These are phyloP conservation scores for Bos javanicus DNA, from an alignment of 2,113 vertebrate species.

Conservation along the genomic window DNA sequence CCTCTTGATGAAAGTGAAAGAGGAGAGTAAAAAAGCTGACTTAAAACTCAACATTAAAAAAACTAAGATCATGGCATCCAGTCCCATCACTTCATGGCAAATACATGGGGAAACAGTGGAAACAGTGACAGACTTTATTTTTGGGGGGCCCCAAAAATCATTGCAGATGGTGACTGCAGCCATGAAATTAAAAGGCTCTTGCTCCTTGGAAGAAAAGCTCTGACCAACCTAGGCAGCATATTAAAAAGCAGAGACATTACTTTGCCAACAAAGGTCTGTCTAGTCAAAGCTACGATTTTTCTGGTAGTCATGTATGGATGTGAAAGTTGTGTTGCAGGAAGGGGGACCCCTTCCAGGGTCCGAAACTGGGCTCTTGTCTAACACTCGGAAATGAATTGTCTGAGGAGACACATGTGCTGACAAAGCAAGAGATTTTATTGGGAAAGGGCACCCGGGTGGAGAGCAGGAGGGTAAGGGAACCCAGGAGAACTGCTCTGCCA, in stretches of 20 bases:
- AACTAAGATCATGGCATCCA: neutral
- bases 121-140: neutral
- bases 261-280: neutral
- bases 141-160: neutral
- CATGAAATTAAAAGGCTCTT: neutral
- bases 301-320: neutral
- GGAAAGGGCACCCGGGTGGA: too few species aligned
- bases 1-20: neutral
- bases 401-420: too few species aligned
- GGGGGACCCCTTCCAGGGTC: too few species aligned
- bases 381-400: too few species aligned
- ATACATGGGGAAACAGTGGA: neutral
- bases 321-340: neutral
- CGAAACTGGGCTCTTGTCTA: too few species aligned
- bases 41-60: neutral
- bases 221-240: neutral
- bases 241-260: neutral
- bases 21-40: neutral
- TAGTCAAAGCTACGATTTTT: neutral
- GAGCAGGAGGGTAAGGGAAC: too few species aligned
- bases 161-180: neutral
- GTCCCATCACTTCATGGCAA: neutral
- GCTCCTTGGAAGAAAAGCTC: neutral
- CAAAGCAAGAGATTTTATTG: too few species aligned
- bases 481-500: too few species aligned